These are phyloP conservation scores for Leptobrachium leishanense DNA, from an alignment of 2,113 vertebrate species.

Conservation along the genomic window DNA sequence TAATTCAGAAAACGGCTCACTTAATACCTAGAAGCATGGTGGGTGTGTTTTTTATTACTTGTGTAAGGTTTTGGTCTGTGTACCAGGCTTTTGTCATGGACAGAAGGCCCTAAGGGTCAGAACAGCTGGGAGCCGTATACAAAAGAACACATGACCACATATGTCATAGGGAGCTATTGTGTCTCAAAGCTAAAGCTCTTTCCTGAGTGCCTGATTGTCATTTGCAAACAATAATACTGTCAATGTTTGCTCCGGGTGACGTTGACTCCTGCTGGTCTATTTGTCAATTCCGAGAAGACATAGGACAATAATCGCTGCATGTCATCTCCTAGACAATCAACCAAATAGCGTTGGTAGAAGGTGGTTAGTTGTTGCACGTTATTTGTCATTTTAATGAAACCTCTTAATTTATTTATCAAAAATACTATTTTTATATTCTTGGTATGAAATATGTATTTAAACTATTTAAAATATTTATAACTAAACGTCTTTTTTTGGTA, in stretches of 20 bases:
- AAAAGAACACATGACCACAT: slow-evolving; percentile 56
- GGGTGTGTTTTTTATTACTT: slow-evolving; percentile 59
- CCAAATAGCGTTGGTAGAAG: slow-evolving; percentile 72
- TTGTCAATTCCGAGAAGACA: slow-evolving; percentile 64
- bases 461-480: slow-evolving; percentile 79
- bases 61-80: slow-evolving; percentile 62
- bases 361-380: slow-evolving; percentile 70
- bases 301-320: slow-evolving; percentile 75
- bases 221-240: slow-evolving; percentile 64
- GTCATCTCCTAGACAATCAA: slow-evolving; percentile 80
- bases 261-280: slow-evolving; percentile 68
- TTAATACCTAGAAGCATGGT: slow-evolving; percentile 64
- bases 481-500: slow-evolving; percentile 70
- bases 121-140: slow-evolving; percentile 66
- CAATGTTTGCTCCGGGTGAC: slow-evolving; percentile 63
- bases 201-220: slow-evolving; percentile 63
- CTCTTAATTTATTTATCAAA: slow-evolving; percentile 72
- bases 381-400: slow-evolving; percentile 78
- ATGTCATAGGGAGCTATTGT: slow-evolving; percentile 63
- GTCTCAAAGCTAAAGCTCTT: slow-evolving; percentile 63
- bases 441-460: slow-evolving; percentile 75
- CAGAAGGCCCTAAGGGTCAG: slow-evolving; percentile 65
- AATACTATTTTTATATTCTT: slow-evolving; percentile 83
- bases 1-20: slow-evolving; percentile 53
- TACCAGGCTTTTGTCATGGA: slow-evolving; percentile 63